Percentiles rank a stretch among this genome's conserved stretches.
These are phyloP conservation scores for Eulemur rufifrons DNA, from an alignment of 2,113 vertebrate genomes.

Conservation along the genomic window DNA sequence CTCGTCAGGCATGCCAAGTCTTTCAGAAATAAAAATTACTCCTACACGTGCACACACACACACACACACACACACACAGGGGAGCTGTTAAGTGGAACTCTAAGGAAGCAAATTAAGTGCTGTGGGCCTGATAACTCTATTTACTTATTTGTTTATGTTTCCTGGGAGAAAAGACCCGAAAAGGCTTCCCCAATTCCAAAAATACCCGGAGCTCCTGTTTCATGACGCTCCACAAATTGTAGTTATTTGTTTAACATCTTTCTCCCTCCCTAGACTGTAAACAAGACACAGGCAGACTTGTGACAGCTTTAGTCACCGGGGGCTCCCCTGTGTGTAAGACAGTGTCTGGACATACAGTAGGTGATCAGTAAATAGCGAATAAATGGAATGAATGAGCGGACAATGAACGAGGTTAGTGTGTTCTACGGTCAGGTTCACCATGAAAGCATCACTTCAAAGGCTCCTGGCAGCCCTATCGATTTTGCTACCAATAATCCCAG, in stretches of 20 bases:
- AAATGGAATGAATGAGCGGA: neutral
- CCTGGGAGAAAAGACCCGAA: neutral
- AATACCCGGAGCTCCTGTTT: neutral
- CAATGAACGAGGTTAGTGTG: neutral
- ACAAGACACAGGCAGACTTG: neutral
- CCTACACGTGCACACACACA: accelerated
- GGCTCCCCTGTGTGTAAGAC: neutral
- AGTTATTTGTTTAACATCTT: neutral
- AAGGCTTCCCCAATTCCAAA: neutral
- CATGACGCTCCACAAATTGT: neutral
- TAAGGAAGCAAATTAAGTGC: neutral
- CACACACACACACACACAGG: neutral
- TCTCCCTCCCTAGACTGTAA: neutral
- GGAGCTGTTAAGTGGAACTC: neutral
- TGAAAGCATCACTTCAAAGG: neutral
- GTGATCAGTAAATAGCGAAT: neutral
- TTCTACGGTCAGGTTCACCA: neutral
- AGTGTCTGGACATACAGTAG: neutral
- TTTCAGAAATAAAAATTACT: neutral
- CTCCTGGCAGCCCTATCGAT: neutral
- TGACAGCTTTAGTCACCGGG: neutral
- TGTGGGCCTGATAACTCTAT: neutral
- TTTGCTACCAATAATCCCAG: neutral
- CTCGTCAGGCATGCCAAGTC: neutral
- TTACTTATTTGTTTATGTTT: neutral